Percentiles rank a stretch among this genome's conserved stretches.
These are phyloP conservation scores for Crenichthys baileyi DNA, from an alignment of 2,797 vertebrate species.

Conservation along the genomic window DNA sequence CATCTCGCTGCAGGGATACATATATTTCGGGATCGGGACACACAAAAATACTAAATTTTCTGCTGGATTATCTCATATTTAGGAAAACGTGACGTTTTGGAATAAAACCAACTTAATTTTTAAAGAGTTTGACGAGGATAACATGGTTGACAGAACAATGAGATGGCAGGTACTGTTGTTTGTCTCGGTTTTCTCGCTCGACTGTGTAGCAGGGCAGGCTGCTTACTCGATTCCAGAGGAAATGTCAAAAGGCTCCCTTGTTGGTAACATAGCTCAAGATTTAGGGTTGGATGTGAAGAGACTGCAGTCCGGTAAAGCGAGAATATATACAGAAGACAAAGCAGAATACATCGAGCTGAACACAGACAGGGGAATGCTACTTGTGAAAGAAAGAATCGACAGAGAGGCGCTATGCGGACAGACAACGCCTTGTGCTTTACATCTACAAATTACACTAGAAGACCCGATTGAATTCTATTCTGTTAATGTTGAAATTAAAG, in stretches of 20 bases:
- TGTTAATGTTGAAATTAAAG: too few species aligned
- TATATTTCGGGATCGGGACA: neutral
- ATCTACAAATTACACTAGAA: too few species aligned
- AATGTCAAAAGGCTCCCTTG: conserved; percentile 78
- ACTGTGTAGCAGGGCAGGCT: conserved; percentile 76
- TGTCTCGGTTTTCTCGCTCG: conserved; percentile 67
- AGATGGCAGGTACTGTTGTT: conserved; percentile 82
- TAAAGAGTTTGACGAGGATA: neutral
- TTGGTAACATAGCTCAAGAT: conserved; percentile 74
- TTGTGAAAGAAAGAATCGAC: too few species aligned
- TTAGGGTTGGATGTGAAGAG: conserved; percentile 70
- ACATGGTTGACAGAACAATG: conserved; percentile 70
- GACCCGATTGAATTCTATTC: too few species aligned
- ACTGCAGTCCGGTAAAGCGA: conserved; percentile 79
- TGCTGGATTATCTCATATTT: neutral
- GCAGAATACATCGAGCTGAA: too few species aligned
- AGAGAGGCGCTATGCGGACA: too few species aligned
- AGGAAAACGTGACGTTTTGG: neutral
- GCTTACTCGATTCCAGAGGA: conserved; percentile 90
- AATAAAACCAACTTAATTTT: neutral
- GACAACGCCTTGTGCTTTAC: too few species aligned
- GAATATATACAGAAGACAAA: conserved; percentile 75
- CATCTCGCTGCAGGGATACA: neutral
- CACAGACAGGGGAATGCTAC: too few species aligned
- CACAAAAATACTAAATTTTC: neutral